phyloP scores from a whole-genome alignment of 2,113 vertebrate genomes.

The Megaceryle maxima region DNA sequence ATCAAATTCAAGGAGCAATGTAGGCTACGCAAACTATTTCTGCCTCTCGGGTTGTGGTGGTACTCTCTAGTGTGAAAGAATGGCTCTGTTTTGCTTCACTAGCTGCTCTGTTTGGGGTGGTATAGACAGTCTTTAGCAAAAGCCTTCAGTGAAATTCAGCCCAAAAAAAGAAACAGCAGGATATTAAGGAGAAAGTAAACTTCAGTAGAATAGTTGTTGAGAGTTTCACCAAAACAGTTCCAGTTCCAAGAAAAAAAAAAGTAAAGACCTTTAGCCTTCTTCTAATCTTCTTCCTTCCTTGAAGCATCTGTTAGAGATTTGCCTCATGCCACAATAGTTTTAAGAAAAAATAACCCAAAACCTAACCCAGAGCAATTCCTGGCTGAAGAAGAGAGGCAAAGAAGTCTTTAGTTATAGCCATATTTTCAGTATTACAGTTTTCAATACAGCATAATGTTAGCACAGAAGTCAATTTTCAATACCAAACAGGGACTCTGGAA shows the following conservation, averaged over 20 bases:
- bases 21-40: background rate
- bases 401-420: background rate
- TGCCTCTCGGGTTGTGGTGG: background rate
- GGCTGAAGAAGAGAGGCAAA: slow-evolving; percentile 29
- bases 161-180: slow-evolving; percentile 16
- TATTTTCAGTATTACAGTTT: slow-evolving; percentile 8
- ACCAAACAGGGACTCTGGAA: background rate
- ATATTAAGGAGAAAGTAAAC: slow-evolving; percentile 33
- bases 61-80: background rate
- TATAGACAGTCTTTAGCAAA: background rate
- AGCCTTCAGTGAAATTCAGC: background rate
- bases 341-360: slow-evolving; percentile 25
- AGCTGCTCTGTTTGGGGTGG: background rate
- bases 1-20: background rate
- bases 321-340: slow-evolving; percentile 12
- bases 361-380: slow-evolving; percentile 19
- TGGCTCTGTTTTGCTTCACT: background rate
- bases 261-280: slow-evolving; percentile 25
- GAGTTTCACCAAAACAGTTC: slow-evolving; percentile 27
- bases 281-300: slow-evolving; percentile 53
- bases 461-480: background rate
- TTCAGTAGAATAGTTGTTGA: background rate
- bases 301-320: slow-evolving; percentile 62
- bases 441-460: background rate
- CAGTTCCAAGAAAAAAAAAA: slow-evolving; percentile 13